phyloP scores from a whole-genome alignment of 2,888 invertebrate genomes.

The Ophioninae sp. region DNA sequence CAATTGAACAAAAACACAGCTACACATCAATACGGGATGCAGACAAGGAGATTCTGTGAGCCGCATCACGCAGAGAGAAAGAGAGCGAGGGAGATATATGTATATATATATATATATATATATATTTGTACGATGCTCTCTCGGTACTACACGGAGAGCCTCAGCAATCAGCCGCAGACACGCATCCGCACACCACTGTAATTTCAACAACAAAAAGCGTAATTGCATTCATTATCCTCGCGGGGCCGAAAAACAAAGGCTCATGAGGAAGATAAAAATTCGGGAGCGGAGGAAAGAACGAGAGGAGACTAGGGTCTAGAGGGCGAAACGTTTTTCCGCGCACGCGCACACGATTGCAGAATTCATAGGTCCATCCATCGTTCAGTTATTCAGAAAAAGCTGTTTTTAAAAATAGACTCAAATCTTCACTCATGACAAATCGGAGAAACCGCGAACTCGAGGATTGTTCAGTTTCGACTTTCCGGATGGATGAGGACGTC shows the following conservation, averaged over 20 bases:
- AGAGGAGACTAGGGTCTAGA: background rate
- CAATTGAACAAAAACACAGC: conserved; percentile 31
- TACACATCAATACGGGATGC: conserved; percentile 7
- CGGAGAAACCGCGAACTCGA: background rate
- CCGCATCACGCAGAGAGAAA: conserved; percentile 40
- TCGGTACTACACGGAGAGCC: conserved; percentile 59
- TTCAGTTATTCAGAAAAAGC: background rate
- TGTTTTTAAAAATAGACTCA: no score
- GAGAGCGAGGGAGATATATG: background rate
- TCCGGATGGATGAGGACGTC: background rate
- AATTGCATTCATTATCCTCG: conserved; percentile 78
- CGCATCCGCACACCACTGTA: conserved; percentile 74
- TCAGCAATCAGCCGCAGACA: conserved; percentile 76
- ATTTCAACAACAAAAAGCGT: conserved; percentile 78
- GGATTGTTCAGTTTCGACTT: background rate
- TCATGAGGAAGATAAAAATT: conserved; percentile 49
- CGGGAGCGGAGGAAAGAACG: conserved; percentile 1
- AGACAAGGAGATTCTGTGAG: conserved; percentile 32
- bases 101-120: background rate
- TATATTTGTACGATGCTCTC: conserved; percentile 11
- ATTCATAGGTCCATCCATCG: conserved; percentile 11
- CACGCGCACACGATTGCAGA: background rate
- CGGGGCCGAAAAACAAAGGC: conserved; percentile 73
- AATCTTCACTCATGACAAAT: no score
- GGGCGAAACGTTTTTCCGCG: background rate